Conservation (phyloP, 2,113 vertebrate genomes). For the Micronycteris hirsuta region DNA sequence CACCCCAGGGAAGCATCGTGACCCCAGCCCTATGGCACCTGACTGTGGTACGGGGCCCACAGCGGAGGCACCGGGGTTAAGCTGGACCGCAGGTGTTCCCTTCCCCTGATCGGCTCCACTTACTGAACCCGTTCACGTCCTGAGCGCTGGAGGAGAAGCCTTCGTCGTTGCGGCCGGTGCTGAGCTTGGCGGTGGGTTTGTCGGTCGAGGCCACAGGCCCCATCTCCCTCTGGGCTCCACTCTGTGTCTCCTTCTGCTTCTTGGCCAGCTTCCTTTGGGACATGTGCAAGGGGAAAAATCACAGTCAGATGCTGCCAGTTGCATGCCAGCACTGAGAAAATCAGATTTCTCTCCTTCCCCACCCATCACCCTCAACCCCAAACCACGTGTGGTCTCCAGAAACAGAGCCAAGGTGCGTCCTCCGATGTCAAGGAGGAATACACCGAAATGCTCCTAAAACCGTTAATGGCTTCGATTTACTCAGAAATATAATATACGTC, state of each 20-base stretch:
- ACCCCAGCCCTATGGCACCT: not conserved
- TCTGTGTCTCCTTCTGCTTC: slow-evolving; percentile 98
- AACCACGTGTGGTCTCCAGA: slow-evolving; percentile 57
- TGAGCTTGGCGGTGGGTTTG: slow-evolving; percentile 92
- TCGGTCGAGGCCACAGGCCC: slow-evolving; percentile 89
- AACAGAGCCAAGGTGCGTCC: not conserved
- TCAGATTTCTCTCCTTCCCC: not conserved
- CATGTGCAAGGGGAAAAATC: slow-evolving; percentile 80
- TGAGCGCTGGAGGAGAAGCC: slow-evolving; percentile 94
- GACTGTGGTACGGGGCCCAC: not conserved
- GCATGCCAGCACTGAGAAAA: slow-evolving; percentile 34
- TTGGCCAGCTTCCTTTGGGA: slow-evolving; percentile 95
- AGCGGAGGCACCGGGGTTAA: not conserved
- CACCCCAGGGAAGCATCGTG: not conserved
- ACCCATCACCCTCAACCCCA: not conserved
- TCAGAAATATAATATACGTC: not conserved
- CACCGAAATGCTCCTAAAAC: not conserved
- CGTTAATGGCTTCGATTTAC: not conserved
- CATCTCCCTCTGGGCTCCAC: slow-evolving; percentile 97
- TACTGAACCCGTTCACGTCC: slow-evolving; percentile 97
- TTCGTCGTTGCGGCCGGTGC: slow-evolving; percentile 93
- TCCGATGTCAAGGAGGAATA: not conserved
- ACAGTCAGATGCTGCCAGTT: slow-evolving; percentile 72
- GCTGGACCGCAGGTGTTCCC: not conserved
- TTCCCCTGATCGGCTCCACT: slow-evolving; percentile 78